Evolutionary conservation across 2,888 invertebrate species (phyloP).

Genomic region (Netelia melanura): DNA sequence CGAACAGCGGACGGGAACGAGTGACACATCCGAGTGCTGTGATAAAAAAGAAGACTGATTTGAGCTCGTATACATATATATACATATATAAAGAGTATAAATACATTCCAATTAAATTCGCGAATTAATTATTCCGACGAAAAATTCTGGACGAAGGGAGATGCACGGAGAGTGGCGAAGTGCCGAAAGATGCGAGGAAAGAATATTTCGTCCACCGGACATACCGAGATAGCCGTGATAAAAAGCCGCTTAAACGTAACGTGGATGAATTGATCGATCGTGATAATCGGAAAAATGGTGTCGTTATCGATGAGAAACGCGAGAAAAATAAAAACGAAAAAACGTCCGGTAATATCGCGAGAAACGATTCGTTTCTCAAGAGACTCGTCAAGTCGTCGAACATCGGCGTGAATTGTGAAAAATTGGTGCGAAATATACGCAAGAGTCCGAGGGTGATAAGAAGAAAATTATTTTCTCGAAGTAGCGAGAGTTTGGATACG

Average conservation of each 20-base stretch:
- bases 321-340: neutral
- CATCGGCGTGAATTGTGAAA: slow-evolving; percentile 76
- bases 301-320: slow-evolving; percentile 19
- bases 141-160: slow-evolving; percentile 78
- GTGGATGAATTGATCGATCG: neutral
- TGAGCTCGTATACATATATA: neutral
- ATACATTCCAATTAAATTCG: slow-evolving; percentile 27
- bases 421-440: slow-evolving; percentile 77
- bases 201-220: slow-evolving; percentile 78
- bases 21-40: slow-evolving; percentile 55
- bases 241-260: neutral
- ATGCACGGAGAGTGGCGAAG: slow-evolving; percentile 78
- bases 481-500: slow-evolving; percentile 60
- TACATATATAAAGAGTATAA: neutral
- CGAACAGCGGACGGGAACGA: neutral
- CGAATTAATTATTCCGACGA: slow-evolving; percentile 13
- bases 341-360: slow-evolving; percentile 35
- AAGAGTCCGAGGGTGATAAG: slow-evolving; percentile 73
- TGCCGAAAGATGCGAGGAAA: slow-evolving; percentile 70
- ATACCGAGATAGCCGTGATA: slow-evolving; percentile 77
- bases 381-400: slow-evolving; percentile 76
- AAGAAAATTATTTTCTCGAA: slow-evolving; percentile 71
- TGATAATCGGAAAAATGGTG: slow-evolving; percentile 42
- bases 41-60: slow-evolving; percentile 42
- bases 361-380: slow-evolving; percentile 76